These are phyloP conservation scores for Mugil cephalus DNA, from an alignment of 2,113 vertebrate species.

Conservation along the genomic window DNA sequence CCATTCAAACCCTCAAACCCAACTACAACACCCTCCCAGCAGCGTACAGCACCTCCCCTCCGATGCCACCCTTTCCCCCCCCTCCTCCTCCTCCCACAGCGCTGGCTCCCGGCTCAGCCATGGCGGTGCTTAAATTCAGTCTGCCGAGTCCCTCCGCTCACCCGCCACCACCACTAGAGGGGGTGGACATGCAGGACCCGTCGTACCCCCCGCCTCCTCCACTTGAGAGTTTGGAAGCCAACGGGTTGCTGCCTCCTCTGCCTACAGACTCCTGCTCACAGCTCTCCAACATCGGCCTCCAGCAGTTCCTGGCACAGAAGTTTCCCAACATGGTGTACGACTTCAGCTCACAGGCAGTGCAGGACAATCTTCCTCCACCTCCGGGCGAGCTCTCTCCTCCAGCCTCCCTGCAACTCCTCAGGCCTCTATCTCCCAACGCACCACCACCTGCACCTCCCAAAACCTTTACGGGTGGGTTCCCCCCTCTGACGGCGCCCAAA, in stretches of 20 bases:
- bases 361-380: constrained; percentile 56
- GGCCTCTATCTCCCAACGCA: constrained; percentile 67
- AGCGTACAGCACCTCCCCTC: constrained; percentile 75
- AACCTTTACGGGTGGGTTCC: constrained; percentile 82
- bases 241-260: constrained; percentile 70
- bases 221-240: constrained; percentile 66
- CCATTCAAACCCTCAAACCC: constrained; percentile 74
- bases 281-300: constrained; percentile 79
- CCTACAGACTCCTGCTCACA: constrained; percentile 48
- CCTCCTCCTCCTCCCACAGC: constrained; percentile 76
- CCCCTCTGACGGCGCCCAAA: constrained; percentile 83
- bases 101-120: constrained; percentile 85
- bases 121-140: constrained; percentile 87
- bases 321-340: constrained; percentile 88
- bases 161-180: constrained; percentile 78
- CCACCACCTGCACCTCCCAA: constrained; percentile 88
- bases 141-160: constrained; percentile 80
- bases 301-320: constrained; percentile 86
- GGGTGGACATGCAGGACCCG: constrained; percentile 55
- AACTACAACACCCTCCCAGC: constrained; percentile 82
- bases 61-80: constrained; percentile 82
- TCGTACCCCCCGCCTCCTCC: constrained; percentile 65
- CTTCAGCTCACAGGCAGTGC: constrained; percentile 1
- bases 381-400: constrained; percentile 74
- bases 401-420: constrained; percentile 58